Conservation (phyloP, 2,888 invertebrate genomes). For the Tholera decimalis region DNA sequence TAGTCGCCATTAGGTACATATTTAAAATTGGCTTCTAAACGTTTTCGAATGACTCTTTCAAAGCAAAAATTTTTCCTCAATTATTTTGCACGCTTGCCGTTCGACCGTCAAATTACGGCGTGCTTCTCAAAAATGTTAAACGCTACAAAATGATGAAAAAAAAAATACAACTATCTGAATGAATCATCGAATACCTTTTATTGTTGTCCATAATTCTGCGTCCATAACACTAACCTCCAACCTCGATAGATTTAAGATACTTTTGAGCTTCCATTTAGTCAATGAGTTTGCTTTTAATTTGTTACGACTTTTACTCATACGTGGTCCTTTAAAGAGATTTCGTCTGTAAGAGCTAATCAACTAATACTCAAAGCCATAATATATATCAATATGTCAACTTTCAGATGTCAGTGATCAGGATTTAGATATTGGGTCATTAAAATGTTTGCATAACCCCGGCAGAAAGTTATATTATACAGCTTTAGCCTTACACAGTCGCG, state of each 20-base stretch:
- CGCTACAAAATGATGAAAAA: conserved; percentile 19
- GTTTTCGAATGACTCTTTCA: conserved; percentile 17
- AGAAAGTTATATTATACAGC: no score
- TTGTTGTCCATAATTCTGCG: conserved; percentile 33
- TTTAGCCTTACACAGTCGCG: no score
- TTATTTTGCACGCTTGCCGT: conserved; percentile 24
- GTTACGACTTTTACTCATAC: neutral
- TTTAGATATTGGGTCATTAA: no score
- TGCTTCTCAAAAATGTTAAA: conserved; percentile 36
- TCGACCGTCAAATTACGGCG: conserved; percentile 16
- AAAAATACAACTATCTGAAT: conserved; percentile 21
- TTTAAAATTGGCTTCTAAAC: conserved; percentile 10
- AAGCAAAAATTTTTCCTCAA: conserved; percentile 4
- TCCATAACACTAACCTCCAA: conserved; percentile 55
- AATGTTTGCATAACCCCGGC: no score
- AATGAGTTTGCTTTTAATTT: neutral
- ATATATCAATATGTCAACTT: no score
- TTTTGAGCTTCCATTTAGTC: conserved; percentile 12
- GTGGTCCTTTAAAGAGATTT: neutral
- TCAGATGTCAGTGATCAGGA: no score
- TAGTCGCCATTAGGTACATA: neutral
- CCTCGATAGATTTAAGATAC: conserved; percentile 16
- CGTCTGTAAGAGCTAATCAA: neutral
- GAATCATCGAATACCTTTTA: conserved; percentile 55
- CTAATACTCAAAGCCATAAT: neutral